These are phyloP conservation scores for Thamnophis sirtalis DNA, from an alignment of 2,113 vertebrate species.

Conservation along the genomic window DNA sequence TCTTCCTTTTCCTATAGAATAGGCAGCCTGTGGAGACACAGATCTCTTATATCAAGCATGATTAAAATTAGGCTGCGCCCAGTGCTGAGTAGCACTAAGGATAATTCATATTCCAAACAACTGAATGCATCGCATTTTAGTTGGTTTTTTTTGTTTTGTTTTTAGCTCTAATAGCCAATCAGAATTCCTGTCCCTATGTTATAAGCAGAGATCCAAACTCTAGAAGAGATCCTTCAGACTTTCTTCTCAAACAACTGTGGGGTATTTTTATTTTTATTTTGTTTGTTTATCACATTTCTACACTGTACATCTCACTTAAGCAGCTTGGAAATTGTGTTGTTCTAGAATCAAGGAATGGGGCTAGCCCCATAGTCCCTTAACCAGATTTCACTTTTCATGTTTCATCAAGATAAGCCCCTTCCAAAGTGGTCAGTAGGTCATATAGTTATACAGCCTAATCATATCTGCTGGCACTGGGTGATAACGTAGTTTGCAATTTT, in stretches of 20 bases:
- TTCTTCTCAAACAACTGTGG: not conserved
- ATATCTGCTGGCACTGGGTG: constrained; percentile 17
- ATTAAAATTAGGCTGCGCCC: not conserved
- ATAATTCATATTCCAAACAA: not conserved
- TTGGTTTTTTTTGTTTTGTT: too few relatives aligned
- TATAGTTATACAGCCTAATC: constrained; percentile 12
- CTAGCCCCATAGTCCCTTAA: not conserved
- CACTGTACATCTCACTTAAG: not conserved
- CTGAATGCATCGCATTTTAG: not conserved
- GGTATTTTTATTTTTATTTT: not conserved
- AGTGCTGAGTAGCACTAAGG: not conserved
- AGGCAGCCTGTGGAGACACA: not conserved
- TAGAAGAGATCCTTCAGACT: not conserved
- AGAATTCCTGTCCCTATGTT: not conserved
- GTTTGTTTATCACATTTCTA: not conserved
- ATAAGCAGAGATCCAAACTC: not conserved
- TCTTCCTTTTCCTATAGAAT: not conserved
- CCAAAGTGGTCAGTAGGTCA: not conserved
- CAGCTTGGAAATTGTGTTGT: not conserved
- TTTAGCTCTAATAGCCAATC: not conserved
- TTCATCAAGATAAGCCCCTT: not conserved
- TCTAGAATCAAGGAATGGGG: not conserved
- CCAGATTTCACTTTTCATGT: not conserved
- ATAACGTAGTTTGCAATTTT: constrained; percentile 19
- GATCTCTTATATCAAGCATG: not conserved